Conservation (phyloP, 2,797 vertebrate genomes). For the Crypturellus tataupa region DNA sequence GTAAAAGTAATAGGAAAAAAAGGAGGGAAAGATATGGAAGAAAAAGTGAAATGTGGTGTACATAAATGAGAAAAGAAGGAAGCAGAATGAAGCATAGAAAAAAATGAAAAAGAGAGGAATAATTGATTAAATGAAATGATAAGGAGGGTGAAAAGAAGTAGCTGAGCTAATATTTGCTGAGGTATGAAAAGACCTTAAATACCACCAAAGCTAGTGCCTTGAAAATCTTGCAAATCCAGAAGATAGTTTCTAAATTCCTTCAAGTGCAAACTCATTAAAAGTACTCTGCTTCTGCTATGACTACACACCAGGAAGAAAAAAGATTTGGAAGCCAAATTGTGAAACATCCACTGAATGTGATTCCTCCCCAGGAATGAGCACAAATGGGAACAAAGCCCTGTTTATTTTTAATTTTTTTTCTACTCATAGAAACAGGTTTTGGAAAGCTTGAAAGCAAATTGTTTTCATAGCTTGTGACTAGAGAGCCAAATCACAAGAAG, state of each 20-base stretch:
- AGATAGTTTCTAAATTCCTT: not conserved
- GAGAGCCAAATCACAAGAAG: constrained; percentile 11
- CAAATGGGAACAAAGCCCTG: not conserved
- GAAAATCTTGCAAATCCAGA: not conserved
- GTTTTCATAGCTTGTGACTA: constrained; percentile 11
- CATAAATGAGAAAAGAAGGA: not conserved
- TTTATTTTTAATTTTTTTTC: constrained; percentile 22
- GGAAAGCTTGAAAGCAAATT: constrained; percentile 30
- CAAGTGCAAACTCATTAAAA: not conserved
- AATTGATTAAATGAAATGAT: not conserved
- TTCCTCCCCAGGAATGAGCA: not conserved
- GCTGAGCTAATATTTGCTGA: not conserved
- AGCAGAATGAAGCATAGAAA: not conserved
- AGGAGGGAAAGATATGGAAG: not conserved
- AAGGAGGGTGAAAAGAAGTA: not conserved
- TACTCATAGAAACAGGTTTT: constrained; percentile 5
- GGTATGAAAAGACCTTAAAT: not conserved
- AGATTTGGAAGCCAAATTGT: not conserved
- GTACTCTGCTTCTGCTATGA: not conserved
- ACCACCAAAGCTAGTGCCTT: not conserved
- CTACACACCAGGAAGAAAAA: not conserved
- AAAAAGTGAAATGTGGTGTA: not conserved
- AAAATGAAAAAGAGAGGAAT: not conserved
- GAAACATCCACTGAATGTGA: not conserved
- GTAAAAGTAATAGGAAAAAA: not conserved